Evolutionary conservation across 30 jellyfish, hydroid and myxozoan genomes (phyloP).

Genomic region (Clytia hemisphaerica): DNA sequence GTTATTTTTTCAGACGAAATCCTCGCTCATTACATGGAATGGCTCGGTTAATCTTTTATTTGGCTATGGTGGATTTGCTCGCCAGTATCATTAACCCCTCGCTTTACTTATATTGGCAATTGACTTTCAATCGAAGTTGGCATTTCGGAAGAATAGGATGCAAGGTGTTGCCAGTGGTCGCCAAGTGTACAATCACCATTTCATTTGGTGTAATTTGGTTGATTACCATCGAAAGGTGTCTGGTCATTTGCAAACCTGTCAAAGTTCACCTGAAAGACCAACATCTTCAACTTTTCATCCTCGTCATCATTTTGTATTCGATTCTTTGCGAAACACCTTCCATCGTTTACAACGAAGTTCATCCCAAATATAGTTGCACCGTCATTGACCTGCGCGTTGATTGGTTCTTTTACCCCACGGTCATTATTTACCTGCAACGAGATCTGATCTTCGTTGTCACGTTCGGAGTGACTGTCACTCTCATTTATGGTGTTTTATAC

Average conservation of each 20-base stretch:
- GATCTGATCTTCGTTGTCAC: slow-evolving; percentile 24
- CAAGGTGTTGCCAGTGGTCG: slow-evolving; percentile 43
- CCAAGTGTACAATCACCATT: slow-evolving; percentile 34
- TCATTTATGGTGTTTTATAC: background rate
- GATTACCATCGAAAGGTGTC: slow-evolving; percentile 59
- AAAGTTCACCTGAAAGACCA: slow-evolving; percentile 11
- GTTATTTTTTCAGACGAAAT: slow-evolving; percentile 35
- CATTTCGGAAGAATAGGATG: slow-evolving; percentile 61
- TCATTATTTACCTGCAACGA: slow-evolving; percentile 18
- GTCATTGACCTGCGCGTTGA: slow-evolving; percentile 15
- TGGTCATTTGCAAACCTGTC: slow-evolving; percentile 62
- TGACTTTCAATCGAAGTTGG: slow-evolving; percentile 40
- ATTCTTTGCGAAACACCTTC: slow-evolving; percentile 31
- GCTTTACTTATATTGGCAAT: slow-evolving; percentile 35
- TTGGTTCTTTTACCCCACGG: slow-evolving; percentile 37
- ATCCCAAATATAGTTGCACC: slow-evolving; percentile 32
- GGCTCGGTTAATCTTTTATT: slow-evolving; percentile 35
- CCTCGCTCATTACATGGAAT: slow-evolving; percentile 28
- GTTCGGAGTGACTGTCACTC: slow-evolving; percentile 23
- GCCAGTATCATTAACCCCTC: slow-evolving; percentile 54
- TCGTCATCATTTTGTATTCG: slow-evolving; percentile 7
- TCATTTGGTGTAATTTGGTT: slow-evolving; percentile 47
- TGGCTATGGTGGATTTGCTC: slow-evolving; percentile 47
- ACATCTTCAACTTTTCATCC: slow-evolving; percentile 26
- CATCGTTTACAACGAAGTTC: slow-evolving; percentile 3